Evolutionary conservation across 1,140 invertebrate genomes (phyloP), one percentile per base, ranked within the genome.

Genomic region (Dryas iulia): DNA sequence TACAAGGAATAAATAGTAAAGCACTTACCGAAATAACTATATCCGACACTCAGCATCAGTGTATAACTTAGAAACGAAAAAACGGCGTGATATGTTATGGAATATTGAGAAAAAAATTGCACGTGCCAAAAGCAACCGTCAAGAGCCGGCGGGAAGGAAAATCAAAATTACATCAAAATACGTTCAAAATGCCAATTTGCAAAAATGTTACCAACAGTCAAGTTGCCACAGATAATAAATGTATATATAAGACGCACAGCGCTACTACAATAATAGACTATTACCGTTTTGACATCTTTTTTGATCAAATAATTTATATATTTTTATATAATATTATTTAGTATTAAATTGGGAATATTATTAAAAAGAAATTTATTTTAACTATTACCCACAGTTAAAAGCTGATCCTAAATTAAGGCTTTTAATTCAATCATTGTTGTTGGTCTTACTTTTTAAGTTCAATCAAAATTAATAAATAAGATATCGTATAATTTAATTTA

Each of bases 81-180:
- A 70, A 33, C 39, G 69, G 71, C 74, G 57, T 65, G 65, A 75
- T 83, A 71, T 81, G 77, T 83, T 72, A 77, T 47, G 61, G 26
- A 74, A 82, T 83, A 78, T 64, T 59, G 59, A 71, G 71, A 84
- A 85, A 84, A 60, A 86, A 90, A 88, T 85, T 84, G 86, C 89
- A 91, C 89, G 89, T 90, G 89, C 89, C 82, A 88, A 91, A 87
- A 80, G 75, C 84, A 90, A 89, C 87, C 86, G 83, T 87, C 84
- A 89, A 83, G 71, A 77, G 81, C 82, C 85, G 87, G 89, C 86
- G 85, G 86, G 89, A 90, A 90, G 81, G 79, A 84, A 87, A 84
- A 86, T 85, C 73, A 84, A 86, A 90, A 84, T 84, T 82, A 73
- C 63, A 76, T 79, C 77, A 78, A 83, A 79, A 77, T 75, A 82